Conservation (phyloP, 1,140 invertebrate genomes). For the Ostrea denselamellosa region DNA sequence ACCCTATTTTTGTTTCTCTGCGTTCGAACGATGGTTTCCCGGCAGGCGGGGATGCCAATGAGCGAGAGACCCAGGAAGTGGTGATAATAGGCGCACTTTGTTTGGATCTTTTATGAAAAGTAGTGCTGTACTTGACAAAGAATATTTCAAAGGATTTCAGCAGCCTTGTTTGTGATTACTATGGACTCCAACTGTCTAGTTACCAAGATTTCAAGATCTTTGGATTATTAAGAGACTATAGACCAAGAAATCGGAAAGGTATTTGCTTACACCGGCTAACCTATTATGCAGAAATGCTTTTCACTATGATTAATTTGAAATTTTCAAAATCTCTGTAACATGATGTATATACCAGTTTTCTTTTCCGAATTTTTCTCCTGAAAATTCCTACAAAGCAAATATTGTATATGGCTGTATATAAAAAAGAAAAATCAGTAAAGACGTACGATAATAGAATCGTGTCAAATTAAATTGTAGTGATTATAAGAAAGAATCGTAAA, state of each 20-base stretch:
- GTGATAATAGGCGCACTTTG: neutral
- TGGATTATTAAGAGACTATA: neutral
- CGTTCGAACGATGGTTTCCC: neutral
- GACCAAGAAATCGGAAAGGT: neutral
- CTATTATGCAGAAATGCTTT: too few relatives aligned
- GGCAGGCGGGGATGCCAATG: neutral
- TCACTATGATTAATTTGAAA: too few relatives aligned
- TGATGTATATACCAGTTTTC: too few relatives aligned
- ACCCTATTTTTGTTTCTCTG: neutral
- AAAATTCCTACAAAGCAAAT: too few relatives aligned
- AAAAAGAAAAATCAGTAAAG: too few relatives aligned
- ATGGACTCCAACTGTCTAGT: neutral
- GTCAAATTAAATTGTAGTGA: too few relatives aligned
- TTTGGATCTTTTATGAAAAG: conserved; percentile 20
- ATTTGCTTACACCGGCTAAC: neutral
- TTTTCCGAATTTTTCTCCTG: too few relatives aligned
- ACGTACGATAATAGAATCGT: too few relatives aligned
- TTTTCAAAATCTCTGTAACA: too few relatives aligned
- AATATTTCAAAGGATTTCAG: neutral
- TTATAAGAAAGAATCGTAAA: too few relatives aligned
- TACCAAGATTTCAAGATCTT: neutral
- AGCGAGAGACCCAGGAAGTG: neutral
- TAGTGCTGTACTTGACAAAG: neutral
- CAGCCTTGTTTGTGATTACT: neutral
- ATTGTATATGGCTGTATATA: too few relatives aligned